Evolutionary conservation across 1,140 invertebrate species (phyloP).

Genomic region (Drosophila arawakana): DNA sequence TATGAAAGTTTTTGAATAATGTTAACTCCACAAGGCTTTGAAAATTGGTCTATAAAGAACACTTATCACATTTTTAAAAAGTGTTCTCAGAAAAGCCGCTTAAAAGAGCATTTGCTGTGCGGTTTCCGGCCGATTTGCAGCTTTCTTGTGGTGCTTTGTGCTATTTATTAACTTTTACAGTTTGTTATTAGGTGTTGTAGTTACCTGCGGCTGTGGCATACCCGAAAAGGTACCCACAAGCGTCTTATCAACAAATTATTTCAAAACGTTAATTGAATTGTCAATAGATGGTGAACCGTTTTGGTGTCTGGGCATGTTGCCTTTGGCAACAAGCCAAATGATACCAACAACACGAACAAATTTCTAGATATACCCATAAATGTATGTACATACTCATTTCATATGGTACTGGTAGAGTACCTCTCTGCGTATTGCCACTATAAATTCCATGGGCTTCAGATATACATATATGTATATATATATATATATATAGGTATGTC

Average conservation of each 20-base stretch:
- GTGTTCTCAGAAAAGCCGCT: no score
- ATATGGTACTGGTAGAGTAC: slow-evolving; percentile 24
- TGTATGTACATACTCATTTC: slow-evolving; percentile 14
- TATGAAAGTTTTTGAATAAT: no score
- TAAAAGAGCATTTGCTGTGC: slow-evolving; percentile 2
- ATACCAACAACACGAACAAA: slow-evolving; percentile 52
- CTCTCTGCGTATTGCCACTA: slow-evolving; percentile 71
- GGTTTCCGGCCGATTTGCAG: background rate
- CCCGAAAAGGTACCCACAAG: slow-evolving; percentile 33
- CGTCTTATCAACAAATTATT: slow-evolving; percentile 75
- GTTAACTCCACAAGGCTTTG: no score
- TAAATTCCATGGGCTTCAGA: slow-evolving; percentile 65
- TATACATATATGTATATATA: slow-evolving; percentile 31
- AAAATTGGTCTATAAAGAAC: no score
- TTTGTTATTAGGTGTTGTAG: slow-evolving; percentile 55
- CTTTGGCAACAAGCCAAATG: slow-evolving; percentile 51
- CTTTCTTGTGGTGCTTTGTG: background rate
- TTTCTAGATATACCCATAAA: slow-evolving; percentile 51
- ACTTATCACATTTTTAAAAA: no score
- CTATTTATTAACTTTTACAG: slow-evolving; percentile 48
- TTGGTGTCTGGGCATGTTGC: slow-evolving; percentile 52
- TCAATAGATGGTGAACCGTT: slow-evolving; percentile 68
- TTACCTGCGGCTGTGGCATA: slow-evolving; percentile 26
- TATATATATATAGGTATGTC: slow-evolving; percentile 6
- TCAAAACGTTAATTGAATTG: slow-evolving; percentile 81